Conservation (phyloP, 1,140 invertebrate genomes). For the Diorhabda elongata region DNA sequence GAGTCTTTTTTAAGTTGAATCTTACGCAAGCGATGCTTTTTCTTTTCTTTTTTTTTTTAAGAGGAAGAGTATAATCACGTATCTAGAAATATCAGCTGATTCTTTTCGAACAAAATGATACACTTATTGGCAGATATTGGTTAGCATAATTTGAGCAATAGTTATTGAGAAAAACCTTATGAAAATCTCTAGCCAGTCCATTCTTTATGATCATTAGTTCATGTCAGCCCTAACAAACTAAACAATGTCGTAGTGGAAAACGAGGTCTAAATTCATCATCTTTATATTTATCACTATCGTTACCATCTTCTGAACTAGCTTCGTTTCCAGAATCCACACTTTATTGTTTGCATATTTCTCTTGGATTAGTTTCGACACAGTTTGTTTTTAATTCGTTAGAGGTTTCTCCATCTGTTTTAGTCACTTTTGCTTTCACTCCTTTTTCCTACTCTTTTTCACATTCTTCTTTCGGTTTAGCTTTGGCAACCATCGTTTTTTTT, state of each 20-base stretch:
- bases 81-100: conserved; percentile 70
- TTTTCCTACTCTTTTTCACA: conserved; percentile 39
- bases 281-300: conserved; percentile 69
- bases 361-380: conserved; percentile 38
- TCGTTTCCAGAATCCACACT: conserved; percentile 87
- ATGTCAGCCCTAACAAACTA: conserved; percentile 52
- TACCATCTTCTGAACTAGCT: conserved; percentile 88
- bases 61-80: conserved; percentile 75
- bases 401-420: conserved; percentile 24
- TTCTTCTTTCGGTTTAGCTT: conserved; percentile 48
- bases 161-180: conserved; percentile 91
- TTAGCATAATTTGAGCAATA: conserved; percentile 85
- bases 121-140: conserved; percentile 91
- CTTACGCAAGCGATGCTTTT: conserved; percentile 88
- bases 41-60: conserved; percentile 89
- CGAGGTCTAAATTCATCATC: conserved; percentile 38
- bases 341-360: too few species aligned
- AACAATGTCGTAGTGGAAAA: conserved; percentile 50
- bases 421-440: conserved; percentile 32
- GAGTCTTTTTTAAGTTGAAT: conserved; percentile 91
- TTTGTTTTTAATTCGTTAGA: conserved; percentile 25
- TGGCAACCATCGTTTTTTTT: conserved; percentile 63
- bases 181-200: conserved; percentile 89
- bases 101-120: conserved; percentile 91
- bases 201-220: conserved; percentile 52